phyloP scores from a whole-genome alignment of 2,888 invertebrate species.

The Xanthorhoe spadicearia region DNA sequence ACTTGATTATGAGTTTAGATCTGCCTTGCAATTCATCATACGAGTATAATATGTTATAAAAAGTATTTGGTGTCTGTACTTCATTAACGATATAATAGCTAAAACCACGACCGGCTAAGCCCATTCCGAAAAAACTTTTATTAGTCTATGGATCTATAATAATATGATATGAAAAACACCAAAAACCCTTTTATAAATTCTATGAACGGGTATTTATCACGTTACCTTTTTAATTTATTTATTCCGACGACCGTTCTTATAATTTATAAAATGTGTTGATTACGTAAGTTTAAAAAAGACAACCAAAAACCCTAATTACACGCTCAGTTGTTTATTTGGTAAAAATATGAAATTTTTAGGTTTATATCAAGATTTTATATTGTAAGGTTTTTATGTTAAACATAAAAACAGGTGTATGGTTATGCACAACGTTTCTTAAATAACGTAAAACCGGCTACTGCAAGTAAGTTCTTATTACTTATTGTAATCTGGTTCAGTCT shows the following conservation, averaged over 20 bases:
- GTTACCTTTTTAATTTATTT: too few species aligned
- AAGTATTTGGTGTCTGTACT: background rate
- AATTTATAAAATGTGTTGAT: too few species aligned
- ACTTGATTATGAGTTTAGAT: constrained; percentile 62
- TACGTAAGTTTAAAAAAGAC: too few species aligned
- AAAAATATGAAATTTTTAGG: background rate
- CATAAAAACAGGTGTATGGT: background rate
- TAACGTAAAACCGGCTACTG: background rate
- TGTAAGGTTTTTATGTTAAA: too few species aligned
- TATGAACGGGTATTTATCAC: too few species aligned
- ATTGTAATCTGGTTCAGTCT: constrained; percentile 48
- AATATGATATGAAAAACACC: too few species aligned
- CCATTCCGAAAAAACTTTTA: too few species aligned
- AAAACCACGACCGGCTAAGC: background rate
- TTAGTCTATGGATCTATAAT: too few species aligned
- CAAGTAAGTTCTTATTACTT: constrained; percentile 1
- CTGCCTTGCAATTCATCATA: constrained; percentile 39
- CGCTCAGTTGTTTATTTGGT: background rate
- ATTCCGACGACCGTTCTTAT: too few species aligned
- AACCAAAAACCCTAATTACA: too few species aligned
- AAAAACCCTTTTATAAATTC: too few species aligned
- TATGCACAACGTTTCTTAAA: background rate
- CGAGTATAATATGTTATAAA: background rate
- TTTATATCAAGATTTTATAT: background rate
- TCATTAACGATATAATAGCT: background rate